Evolutionary conservation across 2,888 invertebrate species (phyloP).

Genomic region (Arctia plantaginis): DNA sequence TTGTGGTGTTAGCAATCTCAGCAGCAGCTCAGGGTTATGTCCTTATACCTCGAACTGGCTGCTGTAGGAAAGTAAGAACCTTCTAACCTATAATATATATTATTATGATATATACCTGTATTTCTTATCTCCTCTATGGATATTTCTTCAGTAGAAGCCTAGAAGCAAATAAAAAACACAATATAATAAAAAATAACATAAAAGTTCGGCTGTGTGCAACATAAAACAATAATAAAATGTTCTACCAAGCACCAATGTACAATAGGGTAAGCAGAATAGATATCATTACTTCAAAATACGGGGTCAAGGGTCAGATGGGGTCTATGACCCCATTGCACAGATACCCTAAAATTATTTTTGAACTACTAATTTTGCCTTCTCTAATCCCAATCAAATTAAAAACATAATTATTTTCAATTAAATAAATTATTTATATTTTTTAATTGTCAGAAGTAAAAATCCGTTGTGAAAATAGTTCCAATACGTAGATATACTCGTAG

Average conservation of each 20-base stretch:
- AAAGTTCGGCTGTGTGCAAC: slow-evolving; percentile 2
- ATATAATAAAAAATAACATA: slow-evolving; percentile 20
- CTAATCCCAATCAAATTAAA: no score
- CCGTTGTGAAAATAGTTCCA: no score
- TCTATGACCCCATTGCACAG: not conserved
- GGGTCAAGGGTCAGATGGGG: not conserved
- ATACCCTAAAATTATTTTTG: not conserved
- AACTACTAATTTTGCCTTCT: not conserved
- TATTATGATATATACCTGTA: slow-evolving; percentile 39
- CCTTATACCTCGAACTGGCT: no score
- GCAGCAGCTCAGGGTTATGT: no score
- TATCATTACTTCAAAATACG: not conserved
- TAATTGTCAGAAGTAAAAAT: no score
- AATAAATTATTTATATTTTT: no score
- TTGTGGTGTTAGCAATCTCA: no score
- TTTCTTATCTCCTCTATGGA: slow-evolving; percentile 32
- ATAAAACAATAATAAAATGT: slow-evolving; percentile 6
- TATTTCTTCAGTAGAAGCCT: slow-evolving; percentile 50
- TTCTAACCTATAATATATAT: not conserved
- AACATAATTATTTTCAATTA: no score
- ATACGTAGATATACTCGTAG: no score
- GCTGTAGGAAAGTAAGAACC: no score
- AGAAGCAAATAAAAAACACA: slow-evolving; percentile 41
- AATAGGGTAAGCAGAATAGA: slow-evolving; percentile 1
- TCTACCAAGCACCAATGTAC: slow-evolving; percentile 13